These are phyloP conservation scores for Laothoe populi DNA, from an alignment of 2,888 invertebrate species.

Conservation along the genomic window DNA sequence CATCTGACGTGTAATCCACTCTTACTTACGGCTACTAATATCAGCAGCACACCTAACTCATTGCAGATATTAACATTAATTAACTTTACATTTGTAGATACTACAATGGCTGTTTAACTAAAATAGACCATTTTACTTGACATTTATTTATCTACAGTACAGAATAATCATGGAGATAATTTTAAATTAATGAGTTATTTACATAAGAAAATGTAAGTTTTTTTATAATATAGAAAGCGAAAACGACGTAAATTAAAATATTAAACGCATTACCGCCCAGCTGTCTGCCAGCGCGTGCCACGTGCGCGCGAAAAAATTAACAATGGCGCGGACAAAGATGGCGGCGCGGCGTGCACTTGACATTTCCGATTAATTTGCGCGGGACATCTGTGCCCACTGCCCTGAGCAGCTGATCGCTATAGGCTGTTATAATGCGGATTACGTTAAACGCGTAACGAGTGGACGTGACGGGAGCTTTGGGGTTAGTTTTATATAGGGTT, in stretches of 20 bases:
- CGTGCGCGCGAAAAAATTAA: conserved; percentile 76
- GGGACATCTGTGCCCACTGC: conserved; percentile 81
- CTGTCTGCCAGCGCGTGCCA: conserved; percentile 77
- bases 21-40: no score
- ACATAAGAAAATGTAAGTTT: not conserved
- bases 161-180: no score
- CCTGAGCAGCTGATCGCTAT: conserved; percentile 77
- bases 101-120: no score
- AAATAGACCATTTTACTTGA: no score
- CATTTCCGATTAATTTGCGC: conserved; percentile 84
- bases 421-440: conserved; percentile 72
- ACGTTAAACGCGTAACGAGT: conserved; percentile 45
- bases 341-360: conserved; percentile 80
- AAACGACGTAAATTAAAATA: conserved; percentile 32
- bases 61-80: no score
- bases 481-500: conserved; percentile 24
- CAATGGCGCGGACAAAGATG: conserved; percentile 70
- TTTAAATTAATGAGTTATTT: not conserved
- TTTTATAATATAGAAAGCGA: conserved; percentile 42
- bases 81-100: no score
- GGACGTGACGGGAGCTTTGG: conserved; percentile 24
- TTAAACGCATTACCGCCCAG: conserved; percentile 67
- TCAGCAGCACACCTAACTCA: no score
- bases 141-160: no score
- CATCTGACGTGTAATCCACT: no score